Percentiles rank a stretch among this genome's conserved stretches.
Evolutionary conservation across 2,888 invertebrate genomes (phyloP).

Genomic region (Aleiodes leptofemur): DNA sequence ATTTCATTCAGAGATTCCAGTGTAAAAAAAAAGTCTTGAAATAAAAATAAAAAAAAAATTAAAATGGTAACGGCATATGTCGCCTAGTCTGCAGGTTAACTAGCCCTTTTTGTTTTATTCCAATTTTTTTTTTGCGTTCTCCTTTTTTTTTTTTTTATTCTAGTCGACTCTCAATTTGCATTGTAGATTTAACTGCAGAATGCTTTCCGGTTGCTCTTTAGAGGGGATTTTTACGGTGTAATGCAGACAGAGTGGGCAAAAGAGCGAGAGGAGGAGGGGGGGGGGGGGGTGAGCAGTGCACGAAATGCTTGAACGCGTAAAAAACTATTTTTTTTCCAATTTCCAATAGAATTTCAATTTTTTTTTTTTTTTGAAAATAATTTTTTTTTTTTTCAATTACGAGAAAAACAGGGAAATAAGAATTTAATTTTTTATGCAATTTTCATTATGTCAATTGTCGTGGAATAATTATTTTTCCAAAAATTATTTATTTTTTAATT

Average conservation of each 20-base stretch:
- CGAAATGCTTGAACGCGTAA: too few species aligned
- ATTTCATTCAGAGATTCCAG: conserved; percentile 60
- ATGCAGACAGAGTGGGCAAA: conserved; percentile 46
- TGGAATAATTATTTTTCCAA: too few species aligned
- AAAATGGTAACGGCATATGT: conserved; percentile 58
- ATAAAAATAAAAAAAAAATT: conserved; percentile 46
- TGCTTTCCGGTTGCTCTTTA: conserved; percentile 61
- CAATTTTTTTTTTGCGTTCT: conserved; percentile 51
- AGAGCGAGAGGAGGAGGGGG: background rate
- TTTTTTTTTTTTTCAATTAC: too few species aligned
- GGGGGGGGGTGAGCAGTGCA: too few species aligned
- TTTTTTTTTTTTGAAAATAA: too few species aligned
- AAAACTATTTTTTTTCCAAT: too few species aligned
- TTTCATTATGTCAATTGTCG: too few species aligned
- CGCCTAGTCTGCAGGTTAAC: conserved; percentile 59
- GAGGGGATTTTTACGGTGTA: conserved; percentile 60
- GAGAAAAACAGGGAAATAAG: too few species aligned
- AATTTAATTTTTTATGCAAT: too few species aligned
- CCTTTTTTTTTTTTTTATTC: conserved; percentile 43
- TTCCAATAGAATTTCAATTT: too few species aligned
- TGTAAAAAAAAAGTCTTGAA: conserved; percentile 49
- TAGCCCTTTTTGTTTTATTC: conserved; percentile 56
- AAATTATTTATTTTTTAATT: too few species aligned
- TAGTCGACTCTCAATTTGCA: conserved; percentile 62
- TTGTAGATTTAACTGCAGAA: conserved; percentile 67